Evolutionary conservation across 2,113 vertebrate species (phyloP), one percentile per base, ranked within the genome.

Genomic region (Delphinapterus leucas): DNA sequence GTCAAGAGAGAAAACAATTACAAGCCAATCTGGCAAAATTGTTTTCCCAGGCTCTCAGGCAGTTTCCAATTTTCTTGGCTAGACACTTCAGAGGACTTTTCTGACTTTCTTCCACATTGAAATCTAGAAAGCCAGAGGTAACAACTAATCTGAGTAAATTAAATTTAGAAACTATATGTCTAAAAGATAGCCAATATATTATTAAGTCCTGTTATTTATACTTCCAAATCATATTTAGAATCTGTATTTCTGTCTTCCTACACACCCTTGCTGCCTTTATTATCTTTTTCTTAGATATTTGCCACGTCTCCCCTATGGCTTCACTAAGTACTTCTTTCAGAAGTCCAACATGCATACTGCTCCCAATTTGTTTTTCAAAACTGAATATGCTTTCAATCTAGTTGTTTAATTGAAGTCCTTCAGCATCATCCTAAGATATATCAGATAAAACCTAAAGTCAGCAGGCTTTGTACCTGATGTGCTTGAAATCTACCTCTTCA

Each of bases 1-100:
- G 17, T 95, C 41, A 93, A 74, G 61, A 95, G 31, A 73, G n/a
- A 80, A 96, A 95, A 83, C 20, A 83, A 67, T 73, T 95, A 95
- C 31, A 88, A 95, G 71, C 28, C 58, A 87, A 87, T 60, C 38
- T 95, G 38, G 26, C n/a, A 93, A 97, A 70, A 93, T 84, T 92
- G 33, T 76, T 96, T 96, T 71, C 63, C 95, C 8, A 61, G 53
- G 6, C 13, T 87, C 23, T 86, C 85, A 88, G 33, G 44, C 2
- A 14, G 41, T 85, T 95, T 96, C 49, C 38, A 87, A 31, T 92
- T 97, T 95, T 92, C 63, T 90, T 92, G 21, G 33, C 47, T 60
- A 93, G 33, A 63, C 2, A 41, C 11, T 63, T 89, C 73, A 8
- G 4, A 86, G 5, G 68, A 38, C 4, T 71, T 20, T 82, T 87